phyloP scores from a whole-genome alignment of 1,140 invertebrate species.

The Eufriesea mexicana region DNA sequence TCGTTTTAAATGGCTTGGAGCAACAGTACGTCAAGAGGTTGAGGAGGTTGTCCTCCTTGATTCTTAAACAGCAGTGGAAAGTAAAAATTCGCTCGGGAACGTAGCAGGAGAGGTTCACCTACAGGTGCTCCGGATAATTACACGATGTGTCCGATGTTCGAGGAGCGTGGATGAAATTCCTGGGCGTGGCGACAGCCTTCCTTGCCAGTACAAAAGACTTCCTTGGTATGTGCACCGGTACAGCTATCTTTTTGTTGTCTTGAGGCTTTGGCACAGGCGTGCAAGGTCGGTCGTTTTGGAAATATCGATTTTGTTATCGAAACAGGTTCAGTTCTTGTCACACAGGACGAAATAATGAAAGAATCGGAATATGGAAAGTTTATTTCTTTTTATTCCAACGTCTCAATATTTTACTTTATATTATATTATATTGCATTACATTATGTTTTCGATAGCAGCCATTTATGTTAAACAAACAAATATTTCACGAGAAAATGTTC shows the following conservation, averaged over 20 bases:
- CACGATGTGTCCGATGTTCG: constrained; percentile 58
- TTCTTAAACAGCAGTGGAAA: not conserved
- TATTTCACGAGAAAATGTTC: not conserved
- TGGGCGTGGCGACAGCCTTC: constrained; percentile 73
- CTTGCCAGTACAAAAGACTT: constrained; percentile 39
- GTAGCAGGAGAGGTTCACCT: constrained; percentile 10
- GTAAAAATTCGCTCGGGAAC: not conserved
- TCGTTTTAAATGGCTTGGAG: not conserved
- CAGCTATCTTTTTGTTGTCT: not conserved
- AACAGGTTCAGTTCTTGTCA: not conserved
- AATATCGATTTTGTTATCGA: not conserved
- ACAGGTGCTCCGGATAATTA: constrained; percentile 42
- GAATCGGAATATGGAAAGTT: not conserved
- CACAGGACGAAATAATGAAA: not conserved
- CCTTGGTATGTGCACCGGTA: constrained; percentile 19
- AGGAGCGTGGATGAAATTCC: constrained; percentile 72
- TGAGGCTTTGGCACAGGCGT: not conserved
- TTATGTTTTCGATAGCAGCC: no score
- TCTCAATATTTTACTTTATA: not conserved
- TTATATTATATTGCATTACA: not conserved
- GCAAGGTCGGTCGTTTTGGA: constrained; percentile 21
- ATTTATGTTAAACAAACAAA: not conserved
- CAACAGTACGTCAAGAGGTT: no score
- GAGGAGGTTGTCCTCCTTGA: constrained; percentile 8
- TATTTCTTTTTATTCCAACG: not conserved